Evolutionary conservation across 2,113 vertebrate species (phyloP).

Genomic region (Tyrannus savana): DNA sequence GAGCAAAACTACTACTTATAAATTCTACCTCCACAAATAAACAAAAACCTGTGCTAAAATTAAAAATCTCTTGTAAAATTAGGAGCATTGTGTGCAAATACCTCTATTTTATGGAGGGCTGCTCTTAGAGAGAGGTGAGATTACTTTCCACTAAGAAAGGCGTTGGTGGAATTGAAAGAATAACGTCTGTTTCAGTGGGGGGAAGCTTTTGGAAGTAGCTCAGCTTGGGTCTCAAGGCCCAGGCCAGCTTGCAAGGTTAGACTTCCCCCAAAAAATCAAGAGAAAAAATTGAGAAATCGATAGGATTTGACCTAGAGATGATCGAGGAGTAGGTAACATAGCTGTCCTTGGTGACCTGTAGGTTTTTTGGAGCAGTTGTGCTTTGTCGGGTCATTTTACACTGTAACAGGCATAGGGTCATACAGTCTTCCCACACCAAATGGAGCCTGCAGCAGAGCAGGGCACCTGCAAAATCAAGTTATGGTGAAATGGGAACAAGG

Average conservation of each 20-base stretch:
- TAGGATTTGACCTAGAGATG: not conserved
- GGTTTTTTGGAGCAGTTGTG: not conserved
- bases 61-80: not conserved
- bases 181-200: not conserved
- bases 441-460: not conserved
- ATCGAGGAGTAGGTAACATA: not conserved
- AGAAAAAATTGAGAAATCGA: not conserved
- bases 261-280: not conserved
- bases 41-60: not conserved
- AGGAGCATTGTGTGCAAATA: not conserved
- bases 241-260: not conserved
- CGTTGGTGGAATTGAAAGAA: not conserved
- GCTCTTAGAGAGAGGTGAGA: not conserved
- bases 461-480: not conserved
- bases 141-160: not conserved
- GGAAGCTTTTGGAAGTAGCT: not conserved
- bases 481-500: not conserved
- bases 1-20: not conserved
- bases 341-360: not conserved
- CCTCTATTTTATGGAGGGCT: not conserved
- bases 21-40: not conserved
- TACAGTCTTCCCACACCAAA: not conserved
- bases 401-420: rapidly evolving
- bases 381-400: not conserved
- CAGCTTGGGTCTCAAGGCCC: not conserved